Percentiles rank a stretch among this genome's conserved stretches.
Evolutionary conservation across 2,113 vertebrate genomes (phyloP).

Genomic region (Ascaphus truei): DNA sequence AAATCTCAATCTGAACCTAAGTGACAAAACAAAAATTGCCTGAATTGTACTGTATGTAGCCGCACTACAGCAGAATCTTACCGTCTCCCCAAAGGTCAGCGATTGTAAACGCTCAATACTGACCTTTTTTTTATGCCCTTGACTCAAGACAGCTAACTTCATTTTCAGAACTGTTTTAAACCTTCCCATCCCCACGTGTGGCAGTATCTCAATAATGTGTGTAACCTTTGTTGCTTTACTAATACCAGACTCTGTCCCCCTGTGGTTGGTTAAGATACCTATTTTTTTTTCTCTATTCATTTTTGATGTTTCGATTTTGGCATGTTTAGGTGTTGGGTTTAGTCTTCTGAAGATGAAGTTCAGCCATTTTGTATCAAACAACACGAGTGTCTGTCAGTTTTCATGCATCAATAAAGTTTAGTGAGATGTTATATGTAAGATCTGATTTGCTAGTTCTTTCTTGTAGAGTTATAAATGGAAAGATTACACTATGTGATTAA

Average conservation of each 20-base stretch:
- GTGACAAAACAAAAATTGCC: constrained; percentile 78
- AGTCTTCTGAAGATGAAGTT: constrained; percentile 85
- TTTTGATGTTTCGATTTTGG: constrained; percentile 83
- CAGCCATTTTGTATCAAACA: constrained; percentile 81
- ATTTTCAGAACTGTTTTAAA: constrained; percentile 86
- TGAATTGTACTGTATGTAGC: constrained; percentile 98
- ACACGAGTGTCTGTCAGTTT: constrained; percentile 82
- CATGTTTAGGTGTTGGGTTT: constrained; percentile 80
- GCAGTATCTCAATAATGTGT: constrained; percentile 79
- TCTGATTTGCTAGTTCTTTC: constrained; percentile 86
- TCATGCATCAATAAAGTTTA: constrained; percentile 77
- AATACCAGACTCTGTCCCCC: constrained; percentile 78
- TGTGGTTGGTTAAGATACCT: constrained; percentile 78
- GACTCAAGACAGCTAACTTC: constrained; percentile 80
- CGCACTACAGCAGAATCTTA: constrained; percentile 90
- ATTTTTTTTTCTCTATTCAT: constrained; percentile 60
- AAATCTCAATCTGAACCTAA: constrained; percentile 80
- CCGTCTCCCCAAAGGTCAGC: constrained; percentile 83
- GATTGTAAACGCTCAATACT: constrained; percentile 81
- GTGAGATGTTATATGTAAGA: constrained; percentile 86
- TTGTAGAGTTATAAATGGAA: constrained; percentile 79
- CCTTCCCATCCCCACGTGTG: constrained; percentile 63
- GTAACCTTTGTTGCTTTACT: constrained; percentile 89
- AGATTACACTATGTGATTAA: constrained; percentile 75
- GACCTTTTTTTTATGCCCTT: constrained; percentile 76